Evolutionary conservation across 1,140 invertebrate species (phyloP), one percentile per base, ranked within the genome.

Genomic region (Chrysomallon squamiferum): DNA sequence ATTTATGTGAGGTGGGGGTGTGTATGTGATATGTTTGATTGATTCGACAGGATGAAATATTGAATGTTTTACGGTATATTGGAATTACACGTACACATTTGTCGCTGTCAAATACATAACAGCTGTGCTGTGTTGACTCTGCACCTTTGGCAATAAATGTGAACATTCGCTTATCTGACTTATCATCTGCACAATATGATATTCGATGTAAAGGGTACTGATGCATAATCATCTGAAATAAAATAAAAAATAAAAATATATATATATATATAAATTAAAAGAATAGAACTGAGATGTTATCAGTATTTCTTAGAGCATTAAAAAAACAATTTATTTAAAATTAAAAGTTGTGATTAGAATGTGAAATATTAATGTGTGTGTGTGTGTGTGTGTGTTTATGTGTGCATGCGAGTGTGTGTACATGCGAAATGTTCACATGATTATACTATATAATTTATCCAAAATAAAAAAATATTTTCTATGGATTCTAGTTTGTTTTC

Each of bases 141-240:
- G 90, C 90, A 73, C 93, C 93, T 88, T 97, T 98, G 35, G 95
- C 96, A 75, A 98, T 97, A 84, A 98, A 98, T 77, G 92, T 93
- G 86, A 98, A 97, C 87, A 97, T 97, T 74, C 94, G 94, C 81
- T 97, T 98, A 62, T 97, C 95, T 45, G 95, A 94, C 84, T 98
- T 98, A 84, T 98, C 96, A 84, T 98, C 96, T 6, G 96, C 96
- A 87, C 96, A 98, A 86, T 98, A 98, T 0, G 95, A 97, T 85
- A 98, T 98, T 84, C 95, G 90, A 84, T 98, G 95, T n/a, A 98
- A 86, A 0, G 96, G 95, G 85, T 97, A 98, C 84, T 97, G 95
- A 85, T 97, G 93, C 78, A 95, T 87, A 54, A 97, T 94, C 78
- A 88, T 86, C 90, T 90, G 84, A 33, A 76, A 78, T 50, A 66